Conservation (phyloP, 2,888 invertebrate species). For the Copidosoma aretas region DNA sequence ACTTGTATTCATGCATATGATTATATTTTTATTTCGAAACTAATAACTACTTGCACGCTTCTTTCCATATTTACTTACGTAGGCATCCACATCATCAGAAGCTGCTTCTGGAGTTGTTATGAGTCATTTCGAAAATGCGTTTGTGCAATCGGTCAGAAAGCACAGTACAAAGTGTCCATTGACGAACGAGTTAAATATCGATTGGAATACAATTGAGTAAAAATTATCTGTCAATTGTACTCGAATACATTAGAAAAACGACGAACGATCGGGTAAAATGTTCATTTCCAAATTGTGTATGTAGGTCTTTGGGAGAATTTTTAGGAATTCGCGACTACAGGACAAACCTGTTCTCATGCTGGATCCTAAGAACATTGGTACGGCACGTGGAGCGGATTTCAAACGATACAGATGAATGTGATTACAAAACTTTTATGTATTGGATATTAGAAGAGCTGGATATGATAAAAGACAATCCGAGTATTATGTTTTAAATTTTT, state of each 20-base stretch:
- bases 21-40: too few species aligned
- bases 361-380: slow-evolving; percentile 66
- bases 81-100: too few species aligned
- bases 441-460: slow-evolving; percentile 53
- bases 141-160: neutral
- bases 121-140: too few species aligned
- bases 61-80: too few species aligned
- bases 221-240: neutral
- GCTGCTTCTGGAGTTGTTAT: too few species aligned
- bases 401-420: slow-evolving; percentile 41
- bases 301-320: slow-evolving; percentile 61
- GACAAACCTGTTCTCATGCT: slow-evolving; percentile 64
- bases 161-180: neutral
- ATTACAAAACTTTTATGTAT: slow-evolving; percentile 46
- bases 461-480: slow-evolving; percentile 46
- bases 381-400: slow-evolving; percentile 43
- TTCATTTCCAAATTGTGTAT: slow-evolving; percentile 38
- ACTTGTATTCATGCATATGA: too few species aligned
- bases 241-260: neutral
- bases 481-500: slow-evolving; percentile 4
- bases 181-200: neutral
- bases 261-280: too few species aligned
- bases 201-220: slow-evolving; percentile 26
- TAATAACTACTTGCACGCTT: too few species aligned
- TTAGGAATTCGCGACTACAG: slow-evolving; percentile 62